These are phyloP conservation scores for cat (Felis catus) DNA, from an alignment of 2,113 vertebrate species.

Conservation along the genomic window DNA sequence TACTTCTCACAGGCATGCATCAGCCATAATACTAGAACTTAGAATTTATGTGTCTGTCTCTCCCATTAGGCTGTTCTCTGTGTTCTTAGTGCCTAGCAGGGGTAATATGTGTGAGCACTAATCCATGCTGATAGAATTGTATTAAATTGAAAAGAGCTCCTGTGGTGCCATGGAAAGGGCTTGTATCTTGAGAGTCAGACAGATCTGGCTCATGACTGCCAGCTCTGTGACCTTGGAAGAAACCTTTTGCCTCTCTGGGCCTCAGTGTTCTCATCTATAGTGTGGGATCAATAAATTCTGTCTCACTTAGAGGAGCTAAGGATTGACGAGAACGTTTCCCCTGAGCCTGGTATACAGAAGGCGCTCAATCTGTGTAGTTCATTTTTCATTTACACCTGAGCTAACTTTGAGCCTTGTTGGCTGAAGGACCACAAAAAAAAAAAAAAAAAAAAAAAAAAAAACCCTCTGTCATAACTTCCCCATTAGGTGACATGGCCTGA, in stretches of 20 bases:
- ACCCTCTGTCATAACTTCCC: constrained; percentile 2
- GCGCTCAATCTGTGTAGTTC: neutral
- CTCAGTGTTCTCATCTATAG: constrained; percentile 46
- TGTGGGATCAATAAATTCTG: neutral
- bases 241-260: neutral
- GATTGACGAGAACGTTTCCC: neutral
- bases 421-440: constrained; percentile 24
- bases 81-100: neutral
- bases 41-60: neutral
- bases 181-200: constrained; percentile 1
- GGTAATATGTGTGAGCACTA: neutral
- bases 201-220: neutral
- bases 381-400: neutral
- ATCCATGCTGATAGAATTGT: neutral
- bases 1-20: neutral
- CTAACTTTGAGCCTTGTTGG: neutral
- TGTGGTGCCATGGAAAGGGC: constrained; percentile 2
- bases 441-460: neutral
- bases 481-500: constrained; percentile 33
- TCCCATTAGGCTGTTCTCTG: neutral
- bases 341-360: neutral
- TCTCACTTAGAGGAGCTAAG: neutral
- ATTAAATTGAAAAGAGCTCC: constrained; percentile 4
- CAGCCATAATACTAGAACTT: neutral
- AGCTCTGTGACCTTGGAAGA: neutral